phyloP scores from a whole-genome alignment of 2,888 invertebrate species.

The Drosophila trichaetosa region DNA sequence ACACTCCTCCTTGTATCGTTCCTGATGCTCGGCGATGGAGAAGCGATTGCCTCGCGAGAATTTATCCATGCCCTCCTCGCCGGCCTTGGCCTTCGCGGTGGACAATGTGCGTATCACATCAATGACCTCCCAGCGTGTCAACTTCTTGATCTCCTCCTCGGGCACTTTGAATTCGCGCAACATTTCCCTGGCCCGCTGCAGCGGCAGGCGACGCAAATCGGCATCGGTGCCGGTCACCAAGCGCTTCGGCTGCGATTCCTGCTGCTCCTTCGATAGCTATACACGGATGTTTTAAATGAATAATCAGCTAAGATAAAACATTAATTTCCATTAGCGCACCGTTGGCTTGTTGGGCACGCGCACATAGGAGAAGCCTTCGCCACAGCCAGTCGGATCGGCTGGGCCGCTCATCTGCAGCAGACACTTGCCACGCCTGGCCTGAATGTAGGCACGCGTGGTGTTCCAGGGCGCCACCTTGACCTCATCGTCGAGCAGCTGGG shows the following conservation, averaged over 20 bases:
- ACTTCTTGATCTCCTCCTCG: constrained; percentile 97
- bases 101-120: constrained; percentile 99
- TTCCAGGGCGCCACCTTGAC: constrained; percentile 99
- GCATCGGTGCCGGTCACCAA: constrained; percentile 99
- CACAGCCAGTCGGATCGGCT: constrained; percentile 97
- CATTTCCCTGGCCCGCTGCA: constrained; percentile 98
- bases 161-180: constrained; percentile 98
- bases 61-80: constrained; percentile 99
- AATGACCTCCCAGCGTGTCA: constrained; percentile 98
- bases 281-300: neutral
- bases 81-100: constrained; percentile 98
- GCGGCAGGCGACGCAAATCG: constrained; percentile 96
- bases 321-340: constrained; percentile 78
- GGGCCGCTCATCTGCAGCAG: constrained; percentile 97
- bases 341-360: constrained; percentile 99
- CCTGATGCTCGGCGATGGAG: constrained; percentile 99
- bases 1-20: constrained; percentile 99
- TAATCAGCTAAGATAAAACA: neutral
- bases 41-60: constrained; percentile 99
- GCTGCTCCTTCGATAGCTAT: constrained; percentile 93
- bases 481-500: constrained; percentile 99
- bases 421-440: constrained; percentile 99
- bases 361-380: constrained; percentile 99
- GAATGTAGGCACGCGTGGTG: constrained; percentile 98
- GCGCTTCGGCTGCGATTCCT: constrained; percentile 95